These are phyloP conservation scores for Augochlorella aurata DNA, from an alignment of 2,888 invertebrate genomes.

Conservation along the genomic window DNA sequence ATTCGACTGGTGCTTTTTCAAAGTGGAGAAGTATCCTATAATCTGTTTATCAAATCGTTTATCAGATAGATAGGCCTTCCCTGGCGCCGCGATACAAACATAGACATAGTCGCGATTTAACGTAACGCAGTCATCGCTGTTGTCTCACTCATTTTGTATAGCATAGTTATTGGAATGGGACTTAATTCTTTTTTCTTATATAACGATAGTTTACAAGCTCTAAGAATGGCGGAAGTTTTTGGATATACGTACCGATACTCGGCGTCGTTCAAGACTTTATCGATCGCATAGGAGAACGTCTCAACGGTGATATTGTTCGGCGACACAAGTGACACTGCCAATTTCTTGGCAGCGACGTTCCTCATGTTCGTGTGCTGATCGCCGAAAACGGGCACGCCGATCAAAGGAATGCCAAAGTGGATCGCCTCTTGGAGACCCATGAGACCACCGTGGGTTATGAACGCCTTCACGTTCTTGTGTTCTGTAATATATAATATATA, in stretches of 20 bases:
- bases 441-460: constrained; percentile 77
- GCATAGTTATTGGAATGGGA: no score
- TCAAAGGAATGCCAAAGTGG: constrained; percentile 71
- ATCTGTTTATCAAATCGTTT: no score
- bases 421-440: constrained; percentile 75
- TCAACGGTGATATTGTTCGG: constrained; percentile 62
- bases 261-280: constrained; percentile 62
- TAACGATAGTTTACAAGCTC: no score
- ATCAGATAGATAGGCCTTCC: no score
- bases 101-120: no score
- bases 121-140: no score
- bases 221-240: background rate
- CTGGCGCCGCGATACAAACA: no score
- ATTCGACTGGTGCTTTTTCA: no score
- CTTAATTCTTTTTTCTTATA: no score
- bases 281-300: constrained; percentile 63
- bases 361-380: constrained; percentile 72
- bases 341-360: constrained; percentile 52
- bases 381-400: constrained; percentile 75
- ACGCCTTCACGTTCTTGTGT: constrained; percentile 74
- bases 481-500: constrained; percentile 55
- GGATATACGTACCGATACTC: constrained; percentile 63
- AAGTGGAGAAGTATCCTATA: no score
- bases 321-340: constrained; percentile 59
- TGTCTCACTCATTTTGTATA: no score